Percentiles rank a stretch among this genome's conserved stretches.
These are phyloP conservation scores for Nesidiocoris tenuis DNA, from an alignment of 2,888 invertebrate species.

Conservation along the genomic window DNA sequence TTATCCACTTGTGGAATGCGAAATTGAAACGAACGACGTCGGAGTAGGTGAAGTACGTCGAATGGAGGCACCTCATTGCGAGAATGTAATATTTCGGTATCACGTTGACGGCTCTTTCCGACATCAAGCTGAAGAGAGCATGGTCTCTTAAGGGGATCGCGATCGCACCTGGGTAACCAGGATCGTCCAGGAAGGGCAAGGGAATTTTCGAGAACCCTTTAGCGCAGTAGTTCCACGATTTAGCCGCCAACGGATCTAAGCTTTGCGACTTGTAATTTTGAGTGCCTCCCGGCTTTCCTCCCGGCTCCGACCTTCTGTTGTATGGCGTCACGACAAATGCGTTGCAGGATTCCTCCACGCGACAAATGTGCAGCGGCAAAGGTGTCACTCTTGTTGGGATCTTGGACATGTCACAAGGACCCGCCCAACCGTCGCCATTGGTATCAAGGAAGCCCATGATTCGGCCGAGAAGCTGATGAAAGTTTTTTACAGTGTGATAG, in stretches of 20 bases:
- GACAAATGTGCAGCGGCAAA: conserved; percentile 44
- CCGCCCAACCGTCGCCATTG: conserved; percentile 49
- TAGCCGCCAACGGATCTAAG: neutral
- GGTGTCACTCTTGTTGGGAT: conserved; percentile 36
- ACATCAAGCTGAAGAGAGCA: conserved; percentile 48
- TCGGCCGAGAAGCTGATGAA: conserved; percentile 45
- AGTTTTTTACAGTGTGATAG: conserved; percentile 44
- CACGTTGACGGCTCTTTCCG: conserved; percentile 47
- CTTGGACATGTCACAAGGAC: conserved; percentile 48
- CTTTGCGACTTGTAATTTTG: neutral
- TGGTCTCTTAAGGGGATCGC: conserved; percentile 48
- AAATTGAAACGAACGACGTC: conserved; percentile 47
- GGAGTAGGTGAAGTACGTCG: conserved; percentile 29
- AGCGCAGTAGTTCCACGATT: conserved; percentile 5
- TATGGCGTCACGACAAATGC: conserved; percentile 39
- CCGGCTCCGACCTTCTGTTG: neutral
- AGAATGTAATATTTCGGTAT: conserved; percentile 48
- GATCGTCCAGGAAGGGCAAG: conserved; percentile 49
- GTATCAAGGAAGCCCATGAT: conserved; percentile 48
- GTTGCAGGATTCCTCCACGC: conserved; percentile 43
- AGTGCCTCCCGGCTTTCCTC: neutral
- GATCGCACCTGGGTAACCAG: conserved; percentile 47
- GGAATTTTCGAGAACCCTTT: conserved; percentile 45
- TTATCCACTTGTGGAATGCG: conserved; percentile 41
- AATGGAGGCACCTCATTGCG: conserved; percentile 48